phyloP scores from a whole-genome alignment of 2,888 invertebrate genomes.

The Pyrgus malvae region DNA sequence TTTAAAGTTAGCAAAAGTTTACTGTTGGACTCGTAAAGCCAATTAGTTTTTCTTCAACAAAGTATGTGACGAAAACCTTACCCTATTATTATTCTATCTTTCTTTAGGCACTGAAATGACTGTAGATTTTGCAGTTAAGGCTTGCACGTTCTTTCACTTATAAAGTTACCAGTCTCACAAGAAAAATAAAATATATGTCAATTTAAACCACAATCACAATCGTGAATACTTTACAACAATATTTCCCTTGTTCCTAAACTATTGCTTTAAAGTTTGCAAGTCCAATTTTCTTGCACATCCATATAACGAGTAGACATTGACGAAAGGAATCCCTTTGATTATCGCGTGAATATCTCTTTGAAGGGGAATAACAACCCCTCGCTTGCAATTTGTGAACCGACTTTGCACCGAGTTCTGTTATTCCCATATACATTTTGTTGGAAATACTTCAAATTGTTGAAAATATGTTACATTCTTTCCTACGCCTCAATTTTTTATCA shows the following conservation, averaged over 20 bases:
- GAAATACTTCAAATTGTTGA: not conserved
- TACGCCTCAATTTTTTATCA: not conserved
- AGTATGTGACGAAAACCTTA: no score
- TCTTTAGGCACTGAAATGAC: no score
- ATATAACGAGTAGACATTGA: constrained; percentile 26
- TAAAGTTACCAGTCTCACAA: no score
- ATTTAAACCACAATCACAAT: no score
- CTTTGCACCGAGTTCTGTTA: constrained; percentile 5
- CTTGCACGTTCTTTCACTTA: no score
- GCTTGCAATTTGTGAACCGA: constrained; percentile 20
- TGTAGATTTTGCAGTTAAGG: no score
- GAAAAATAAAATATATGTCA: no score
- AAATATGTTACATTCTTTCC: not conserved
- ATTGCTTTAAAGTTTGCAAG: constrained; percentile 24
- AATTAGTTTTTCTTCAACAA: no score
- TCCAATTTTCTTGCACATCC: constrained; percentile 25
- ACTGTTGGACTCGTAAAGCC: no score
- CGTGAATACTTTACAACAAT: no score
- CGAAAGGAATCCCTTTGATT: constrained; percentile 26
- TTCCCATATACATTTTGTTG: constrained; percentile 14
- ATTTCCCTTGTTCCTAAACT: constrained; percentile 10
- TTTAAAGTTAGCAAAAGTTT: no score
- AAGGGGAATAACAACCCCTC: constrained; percentile 21
- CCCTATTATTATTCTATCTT: no score
- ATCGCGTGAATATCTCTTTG: constrained; percentile 27